Evolutionary conservation across 1,140 invertebrate genomes (phyloP), one percentile per base, ranked within the genome.

Genomic region (Drosophila leontia): DNA sequence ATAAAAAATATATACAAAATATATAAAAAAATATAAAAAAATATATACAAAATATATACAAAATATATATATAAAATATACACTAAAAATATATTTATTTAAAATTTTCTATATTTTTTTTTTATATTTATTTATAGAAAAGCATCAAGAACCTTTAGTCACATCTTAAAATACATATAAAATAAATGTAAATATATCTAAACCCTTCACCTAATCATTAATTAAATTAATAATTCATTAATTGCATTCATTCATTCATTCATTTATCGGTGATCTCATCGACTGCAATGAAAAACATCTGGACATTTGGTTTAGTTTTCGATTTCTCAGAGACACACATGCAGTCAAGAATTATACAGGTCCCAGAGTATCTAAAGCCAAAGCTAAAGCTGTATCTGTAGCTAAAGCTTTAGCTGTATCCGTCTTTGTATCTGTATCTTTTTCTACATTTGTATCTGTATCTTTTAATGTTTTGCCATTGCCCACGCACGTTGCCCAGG

Each of bases 301-400:
- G 71, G 29, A 39, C 67, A 61, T 61, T 79, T 68, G 17, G 19
- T 41, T 56, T 56, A 23, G 35, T 56, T 56, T 39, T 39, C 23
- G 53, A 37, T 55, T 37, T 35, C 51, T 53, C 51, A 35, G 50
- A 13, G n/a, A 53, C 50, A 19, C 7, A 13, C 23, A 82, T 86
- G 75, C 81, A 69, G 60, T 50, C 68, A 67, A 86, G 82, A 85
- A 86, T 86, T 85, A 67, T 85, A 63, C 82, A 78, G 85, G 51
- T 55, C 51, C 29, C 15, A 78, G 39, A 69, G 72, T 42, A 44
- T 61, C 35, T 15, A 15, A 51, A 12, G 34, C 44, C 59, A 59
- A 34, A 34, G 69, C 12, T 15, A 15, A 15, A 41, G 58, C 32
- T 44, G 35, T 68, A 60, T 61, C 59, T 74, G 47, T 26, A 47